A percentile compares a stretch with the other conserved stretches of the same genome.
phyloP scores from a whole-genome alignment of 2,113 vertebrate species.

The Aptenodytes patagonicus region DNA sequence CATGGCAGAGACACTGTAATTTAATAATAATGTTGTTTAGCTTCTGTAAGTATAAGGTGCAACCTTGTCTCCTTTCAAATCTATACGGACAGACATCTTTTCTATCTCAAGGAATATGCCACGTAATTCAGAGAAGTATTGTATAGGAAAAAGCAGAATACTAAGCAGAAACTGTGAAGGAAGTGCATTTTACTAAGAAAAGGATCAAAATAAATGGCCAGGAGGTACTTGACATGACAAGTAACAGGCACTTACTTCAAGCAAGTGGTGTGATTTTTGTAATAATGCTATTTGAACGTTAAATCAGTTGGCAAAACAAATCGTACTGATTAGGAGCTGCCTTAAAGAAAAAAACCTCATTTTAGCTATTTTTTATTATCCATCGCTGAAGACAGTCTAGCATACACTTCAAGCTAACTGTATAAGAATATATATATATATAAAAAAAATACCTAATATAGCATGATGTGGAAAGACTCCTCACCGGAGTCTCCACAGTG shows the following conservation, averaged over 20 bases:
- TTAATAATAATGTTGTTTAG: slow-evolving; percentile 11
- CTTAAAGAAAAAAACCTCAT: neutral
- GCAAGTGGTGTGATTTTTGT: neutral
- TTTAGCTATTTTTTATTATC: neutral
- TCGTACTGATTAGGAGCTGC: neutral
- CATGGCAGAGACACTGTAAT: neutral
- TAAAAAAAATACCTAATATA: neutral
- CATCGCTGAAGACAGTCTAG: neutral
- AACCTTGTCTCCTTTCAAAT: neutral
- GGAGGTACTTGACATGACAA: neutral
- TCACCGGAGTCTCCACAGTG: neutral
- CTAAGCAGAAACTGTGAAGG: neutral
- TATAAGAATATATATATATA: neutral
- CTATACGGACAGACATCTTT: neutral
- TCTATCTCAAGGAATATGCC: neutral
- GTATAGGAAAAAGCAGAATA: neutral
- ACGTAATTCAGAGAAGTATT: neutral
- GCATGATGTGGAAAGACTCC: neutral
- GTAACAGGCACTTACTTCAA: neutral
- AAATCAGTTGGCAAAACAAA: neutral
- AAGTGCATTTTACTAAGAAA: neutral
- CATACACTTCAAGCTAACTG: neutral
- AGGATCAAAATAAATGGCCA: neutral
- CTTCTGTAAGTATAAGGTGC: neutral
- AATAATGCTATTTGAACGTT: neutral